Evolutionary conservation across 1,140 invertebrate genomes (phyloP).

Genomic region (Hylaeus volcanicus): DNA sequence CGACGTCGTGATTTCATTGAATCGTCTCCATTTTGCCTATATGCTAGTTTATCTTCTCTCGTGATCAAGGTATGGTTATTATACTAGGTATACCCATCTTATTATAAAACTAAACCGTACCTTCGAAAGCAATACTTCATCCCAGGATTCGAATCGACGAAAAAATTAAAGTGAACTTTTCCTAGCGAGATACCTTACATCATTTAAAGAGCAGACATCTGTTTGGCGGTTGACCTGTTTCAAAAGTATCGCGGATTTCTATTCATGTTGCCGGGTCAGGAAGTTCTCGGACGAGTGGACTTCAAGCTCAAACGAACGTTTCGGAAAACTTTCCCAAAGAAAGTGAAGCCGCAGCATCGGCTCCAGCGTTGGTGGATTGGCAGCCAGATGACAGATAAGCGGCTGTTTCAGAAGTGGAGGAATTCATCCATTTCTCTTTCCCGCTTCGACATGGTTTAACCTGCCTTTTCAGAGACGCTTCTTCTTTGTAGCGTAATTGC

Average conservation of each 20-base stretch:
- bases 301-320: conserved; percentile 22
- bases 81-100: no score
- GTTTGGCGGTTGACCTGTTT: neutral
- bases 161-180: no score
- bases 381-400: conserved; percentile 52
- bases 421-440: conserved; percentile 47
- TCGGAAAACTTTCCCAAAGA: conserved; percentile 33
- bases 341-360: conserved; percentile 41
- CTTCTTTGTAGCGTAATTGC: conserved; percentile 28
- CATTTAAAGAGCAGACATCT: conserved; percentile 12
- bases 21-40: neutral
- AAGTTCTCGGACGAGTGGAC: conserved; percentile 8
- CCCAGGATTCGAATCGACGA: neutral
- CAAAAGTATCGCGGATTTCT: neutral
- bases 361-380: conserved; percentile 34
- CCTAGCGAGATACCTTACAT: no score
- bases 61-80: no score
- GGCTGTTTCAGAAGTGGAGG: conserved; percentile 54
- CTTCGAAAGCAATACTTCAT: conserved; percentile 27
- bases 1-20: neutral
- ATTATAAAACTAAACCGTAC: no score
- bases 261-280: conserved; percentile 4
- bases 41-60: no score
- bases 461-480: conserved; percentile 3
- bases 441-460: conserved; percentile 15